A percentile compares a stretch with the other conserved stretches of the same genome.
phyloP scores from a whole-genome alignment of 2,797 vertebrate genomes.

The Masticophis lateralis region DNA sequence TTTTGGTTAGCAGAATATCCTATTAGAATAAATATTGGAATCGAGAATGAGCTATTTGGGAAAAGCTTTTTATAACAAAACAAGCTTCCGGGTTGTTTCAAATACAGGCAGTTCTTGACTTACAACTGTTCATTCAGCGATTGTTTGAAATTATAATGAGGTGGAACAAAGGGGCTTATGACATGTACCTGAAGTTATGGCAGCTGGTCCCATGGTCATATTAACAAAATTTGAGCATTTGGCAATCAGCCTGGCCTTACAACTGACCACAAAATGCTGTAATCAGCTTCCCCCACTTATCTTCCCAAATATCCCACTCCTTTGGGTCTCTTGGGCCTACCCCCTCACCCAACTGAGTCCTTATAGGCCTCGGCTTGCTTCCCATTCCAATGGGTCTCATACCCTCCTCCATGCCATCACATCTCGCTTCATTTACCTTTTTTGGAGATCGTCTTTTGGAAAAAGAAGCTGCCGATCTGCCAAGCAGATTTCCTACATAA shows the following conservation, averaged over 20 bases:
- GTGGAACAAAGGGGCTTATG: neutral
- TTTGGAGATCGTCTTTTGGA: neutral
- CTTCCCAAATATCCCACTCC: neutral
- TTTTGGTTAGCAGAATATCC: neutral
- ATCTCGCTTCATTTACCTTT: neutral
- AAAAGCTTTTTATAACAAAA: neutral
- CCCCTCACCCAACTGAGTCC: neutral
- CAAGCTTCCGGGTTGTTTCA: neutral
- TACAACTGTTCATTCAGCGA: neutral
- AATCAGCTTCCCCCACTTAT: neutral
- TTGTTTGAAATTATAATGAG: neutral
- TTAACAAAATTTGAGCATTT: neutral
- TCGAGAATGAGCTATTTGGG: neutral
- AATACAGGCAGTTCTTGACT: neutral
- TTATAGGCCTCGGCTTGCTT: neutral
- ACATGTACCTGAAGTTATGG: too few species aligned
- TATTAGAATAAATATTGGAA: neutral
- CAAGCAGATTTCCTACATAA: neutral
- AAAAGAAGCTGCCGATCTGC: neutral
- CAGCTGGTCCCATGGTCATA: neutral
- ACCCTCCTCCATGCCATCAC: neutral
- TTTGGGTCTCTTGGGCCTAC: neutral
- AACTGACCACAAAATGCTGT: neutral
- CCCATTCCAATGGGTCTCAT: neutral
- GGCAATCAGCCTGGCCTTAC: neutral